Base-by-base conservation (phyloP, 2,888 invertebrate genomes). In the Cerastis rubricosa region DNA sequence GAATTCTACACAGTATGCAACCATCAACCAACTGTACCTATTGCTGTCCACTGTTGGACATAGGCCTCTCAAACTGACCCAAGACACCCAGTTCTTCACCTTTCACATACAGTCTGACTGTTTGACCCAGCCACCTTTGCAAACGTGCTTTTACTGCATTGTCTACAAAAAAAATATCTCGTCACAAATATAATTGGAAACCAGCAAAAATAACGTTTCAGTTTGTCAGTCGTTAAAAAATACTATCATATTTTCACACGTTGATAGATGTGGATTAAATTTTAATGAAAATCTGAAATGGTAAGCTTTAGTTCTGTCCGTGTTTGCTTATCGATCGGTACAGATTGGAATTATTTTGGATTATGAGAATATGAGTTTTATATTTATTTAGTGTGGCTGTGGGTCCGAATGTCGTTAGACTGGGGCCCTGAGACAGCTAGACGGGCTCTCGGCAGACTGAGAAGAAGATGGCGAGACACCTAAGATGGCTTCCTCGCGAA, bases 261-360 rank as follows among this genome's bases (percentile, higher is more conserved):
- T 35, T 14, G 25, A 63, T 75, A 61, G 22, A 51, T 0, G 29
- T 6, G 78, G 82, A 82, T 79, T 82, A 82, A 43, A 63, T 54
- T 82, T 82, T 67, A 76, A 79, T 79, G 67, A 82, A 76, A 67
- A 65, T 67, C 47, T 63, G 78, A 54, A 63, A 63, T 54, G 67
- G 54, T 1, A 45, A 43, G 77, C 77, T 82, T 79, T 29, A 35
- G 54, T 64, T 65, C 19, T 6, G 40, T 43, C n/a, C 4, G 22
- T 67, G 25, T 81, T 67, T 76, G 54, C 29, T 19, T 43, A 49
- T 54, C 61, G 45, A 81, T 43, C 43, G 51, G 54, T 54, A 19
- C 25, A 1, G 25, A 25, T 71, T 71, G 22, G 40, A 40, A 68
- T 57, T 47, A 74, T 61, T 54, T 49, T 51, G 51, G 6, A 8